Evolutionary conservation across 2,888 invertebrate genomes (phyloP), one percentile per base, ranked within the genome.

Genomic region (Galeopsomyia nigrocyanea): DNA sequence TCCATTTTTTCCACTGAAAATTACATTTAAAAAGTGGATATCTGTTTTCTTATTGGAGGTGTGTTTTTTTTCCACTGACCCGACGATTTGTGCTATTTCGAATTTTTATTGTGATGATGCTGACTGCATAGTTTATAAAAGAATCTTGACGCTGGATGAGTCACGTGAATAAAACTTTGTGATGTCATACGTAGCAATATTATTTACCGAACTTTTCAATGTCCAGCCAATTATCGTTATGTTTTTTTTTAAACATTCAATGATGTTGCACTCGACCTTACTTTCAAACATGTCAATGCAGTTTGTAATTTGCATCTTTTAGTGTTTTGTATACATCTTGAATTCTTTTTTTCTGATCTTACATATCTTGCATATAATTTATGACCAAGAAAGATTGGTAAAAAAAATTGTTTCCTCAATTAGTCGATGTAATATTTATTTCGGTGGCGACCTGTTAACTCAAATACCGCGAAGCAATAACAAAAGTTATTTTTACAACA

Each of bases 11-110:
- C n/a, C n/a, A n/a, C n/a, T n/a, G n/a, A n/a, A n/a, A n/a, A n/a
- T n/a, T n/a, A n/a, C n/a, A n/a, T n/a, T n/a, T n/a, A n/a, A n/a
- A n/a, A n/a, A n/a, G n/a, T n/a, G n/a, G n/a, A n/a, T n/a, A n/a
- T n/a, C n/a, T n/a, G n/a, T n/a, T n/a, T n/a, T n/a, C n/a, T n/a
- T n/a, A n/a, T n/a, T n/a, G n/a, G n/a, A n/a, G n/a, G n/a, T n/a
- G n/a, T n/a, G n/a, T n/a, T n/a, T n/a, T n/a, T n/a, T n/a, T n/a
- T n/a, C n/a, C n/a, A n/a, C n/a, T n/a, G n/a, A n/a, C n/a, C n/a
- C n/a, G n/a, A 49, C 13, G 17, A 17, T 71, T 31, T 13, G 31
- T 57, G 26, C 53, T 47, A 53, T 50, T 49, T 47, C 57, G n/a
- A 14, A 39, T 26, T 26, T 26, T n/a, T n/a, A n/a, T n/a, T 7